A percentile compares a stretch with the other conserved stretches of the same genome.
Conservation (phyloP, 2,113 vertebrate genomes). For the Pantherophis guttatus region DNA sequence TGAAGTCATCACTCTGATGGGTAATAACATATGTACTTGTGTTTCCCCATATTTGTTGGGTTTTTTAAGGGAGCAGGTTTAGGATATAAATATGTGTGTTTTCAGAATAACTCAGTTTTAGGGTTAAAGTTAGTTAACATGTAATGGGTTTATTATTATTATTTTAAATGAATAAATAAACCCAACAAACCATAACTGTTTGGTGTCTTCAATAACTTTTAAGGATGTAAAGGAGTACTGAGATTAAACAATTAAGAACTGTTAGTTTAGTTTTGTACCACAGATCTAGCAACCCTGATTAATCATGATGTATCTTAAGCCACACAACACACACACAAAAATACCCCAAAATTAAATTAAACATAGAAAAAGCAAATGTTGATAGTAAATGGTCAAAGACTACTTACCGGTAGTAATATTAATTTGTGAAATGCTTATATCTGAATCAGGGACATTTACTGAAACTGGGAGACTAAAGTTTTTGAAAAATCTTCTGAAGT, state of each 20-base stretch:
- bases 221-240: neutral
- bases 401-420: conserved; percentile 68
- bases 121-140: neutral
- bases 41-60: neutral
- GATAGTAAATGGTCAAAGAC: neutral
- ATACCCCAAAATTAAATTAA: neutral
- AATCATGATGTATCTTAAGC: neutral
- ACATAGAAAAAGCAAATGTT: neutral
- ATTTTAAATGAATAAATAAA: neutral
- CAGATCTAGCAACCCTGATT: neutral
- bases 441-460: conserved; percentile 38
- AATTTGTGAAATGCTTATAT: conserved; percentile 50
- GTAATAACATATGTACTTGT: neutral
- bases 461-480: conserved; percentile 41
- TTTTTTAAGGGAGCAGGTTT: neutral
- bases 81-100: neutral
- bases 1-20: neutral
- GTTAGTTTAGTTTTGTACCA: neutral
- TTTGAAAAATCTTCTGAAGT: conserved; percentile 51
- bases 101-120: neutral
- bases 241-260: neutral
- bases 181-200: neutral
- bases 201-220: neutral
- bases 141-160: neutral
- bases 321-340: neutral